phyloP scores from a whole-genome alignment of 2,113 vertebrate genomes.

The Burhinus oedicnemus region DNA sequence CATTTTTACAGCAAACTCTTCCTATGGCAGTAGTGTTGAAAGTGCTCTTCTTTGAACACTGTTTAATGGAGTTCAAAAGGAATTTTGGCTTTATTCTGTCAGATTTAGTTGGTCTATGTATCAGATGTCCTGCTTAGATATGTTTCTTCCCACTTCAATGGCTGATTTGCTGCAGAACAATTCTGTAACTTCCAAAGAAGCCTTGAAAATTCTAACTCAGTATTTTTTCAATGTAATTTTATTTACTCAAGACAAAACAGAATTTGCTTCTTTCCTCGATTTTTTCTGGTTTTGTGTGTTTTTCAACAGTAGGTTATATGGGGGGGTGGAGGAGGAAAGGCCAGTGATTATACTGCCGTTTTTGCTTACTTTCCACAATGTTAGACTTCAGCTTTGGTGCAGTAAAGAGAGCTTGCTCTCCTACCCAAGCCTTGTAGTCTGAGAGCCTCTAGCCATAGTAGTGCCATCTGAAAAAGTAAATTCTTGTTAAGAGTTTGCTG shows the following conservation, averaged over 20 bases:
- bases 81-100: background rate
- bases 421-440: background rate
- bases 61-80: background rate
- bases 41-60: background rate
- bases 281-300: background rate
- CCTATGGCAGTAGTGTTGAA: background rate
- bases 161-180: background rate
- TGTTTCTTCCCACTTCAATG: background rate
- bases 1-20: background rate
- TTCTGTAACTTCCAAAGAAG: background rate
- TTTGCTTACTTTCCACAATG: background rate
- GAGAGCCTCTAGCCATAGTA: background rate
- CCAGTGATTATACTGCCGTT: background rate
- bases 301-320: background rate
- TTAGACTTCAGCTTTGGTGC: background rate
- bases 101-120: background rate
- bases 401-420: background rate
- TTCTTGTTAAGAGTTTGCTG: background rate
- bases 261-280: background rate
- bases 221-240: background rate
- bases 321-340: background rate
- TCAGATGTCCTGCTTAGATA: background rate
- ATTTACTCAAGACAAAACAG: background rate
- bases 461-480: background rate
- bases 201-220: background rate